Evolutionary conservation across 37 sponge, comb jelly and placozoan species (phyloP), one percentile per base, ranked within the genome.

Genomic region (Haliclona indistincta): DNA sequence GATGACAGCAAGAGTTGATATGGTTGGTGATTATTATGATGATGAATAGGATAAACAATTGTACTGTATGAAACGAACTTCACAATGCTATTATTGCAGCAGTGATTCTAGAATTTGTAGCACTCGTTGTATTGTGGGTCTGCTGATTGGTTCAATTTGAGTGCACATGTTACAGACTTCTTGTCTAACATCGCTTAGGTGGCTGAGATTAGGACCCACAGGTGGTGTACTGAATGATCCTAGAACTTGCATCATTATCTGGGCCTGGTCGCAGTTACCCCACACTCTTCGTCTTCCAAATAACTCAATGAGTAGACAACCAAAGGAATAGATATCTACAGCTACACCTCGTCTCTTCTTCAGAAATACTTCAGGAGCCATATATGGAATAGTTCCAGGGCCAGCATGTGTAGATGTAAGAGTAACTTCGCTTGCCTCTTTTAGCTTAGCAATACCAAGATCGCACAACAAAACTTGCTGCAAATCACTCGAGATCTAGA

Each of bases 291-390:
- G 4, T 20, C 32, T 34, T 32, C 58, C 70, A 56, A 54, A 68
- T 42, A 78, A 35, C 47, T 78, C 61, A 23, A 78, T 54, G 4
- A 32, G 26, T 40, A 78, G 34, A 36, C 79, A 78, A 28, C 79
- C 70, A 0, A 78, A 55, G 2, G 79, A 49, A 39, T 68, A 68
- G 0, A 78, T 54, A 43, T 68, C 79, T 20, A 49, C 70, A 39
- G 43, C 45, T 15, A 43, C 28, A 1, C 58, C 56, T 33, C 79
- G 10, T 23, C 38, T 38, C 30, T 17, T 36, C 28, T 38, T 49
- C 8, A 20, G 20, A 29, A 67, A 78, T 69, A 78, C 68, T 61
- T 78, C 79, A 22, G 79, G 79, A n/a, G 79, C 79, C 70, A 54
- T 78, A 49, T 78, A 67, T 8, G 79, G 79, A 33, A 25, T 37